Evolutionary conservation across 2,113 vertebrate genomes (phyloP).

Genomic region (Malaclemys terrapin): DNA sequence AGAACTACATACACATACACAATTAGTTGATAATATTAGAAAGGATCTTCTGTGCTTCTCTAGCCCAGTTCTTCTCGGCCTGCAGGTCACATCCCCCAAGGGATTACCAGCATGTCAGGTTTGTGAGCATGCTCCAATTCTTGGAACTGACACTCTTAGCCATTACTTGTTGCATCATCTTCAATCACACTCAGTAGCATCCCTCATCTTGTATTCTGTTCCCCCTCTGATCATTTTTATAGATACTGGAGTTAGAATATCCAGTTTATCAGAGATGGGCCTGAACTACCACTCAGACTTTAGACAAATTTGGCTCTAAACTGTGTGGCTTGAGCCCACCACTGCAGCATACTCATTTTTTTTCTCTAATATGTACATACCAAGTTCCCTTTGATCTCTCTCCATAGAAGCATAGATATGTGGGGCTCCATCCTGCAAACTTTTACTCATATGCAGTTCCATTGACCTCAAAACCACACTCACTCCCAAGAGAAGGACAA

Average conservation of each 20-base stretch:
- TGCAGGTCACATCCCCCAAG: not conserved
- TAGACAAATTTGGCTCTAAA: not conserved
- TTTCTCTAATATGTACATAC: not conserved
- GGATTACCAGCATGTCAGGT: not conserved
- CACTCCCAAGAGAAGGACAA: not conserved
- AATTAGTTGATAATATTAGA: too few species aligned
- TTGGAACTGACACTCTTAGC: fast-evolving
- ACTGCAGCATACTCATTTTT: not conserved
- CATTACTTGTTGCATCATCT: not conserved
- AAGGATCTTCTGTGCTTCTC: not conserved
- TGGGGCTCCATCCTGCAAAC: not conserved
- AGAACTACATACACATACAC: not conserved
- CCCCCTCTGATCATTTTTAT: not conserved
- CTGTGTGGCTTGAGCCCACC: not conserved
- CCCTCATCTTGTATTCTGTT: not conserved
- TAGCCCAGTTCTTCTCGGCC: not conserved
- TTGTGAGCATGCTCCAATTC: not conserved
- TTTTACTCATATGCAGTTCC: not conserved
- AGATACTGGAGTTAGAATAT: not conserved
- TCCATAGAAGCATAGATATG: not conserved
- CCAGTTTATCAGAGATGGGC: not conserved
- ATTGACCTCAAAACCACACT: not conserved
- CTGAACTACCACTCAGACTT: not conserved
- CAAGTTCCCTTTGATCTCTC: not conserved
- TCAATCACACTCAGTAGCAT: not conserved